Evolutionary conservation across 2,113 vertebrate species (phyloP).

Genomic region (Irena cyanogastra): DNA sequence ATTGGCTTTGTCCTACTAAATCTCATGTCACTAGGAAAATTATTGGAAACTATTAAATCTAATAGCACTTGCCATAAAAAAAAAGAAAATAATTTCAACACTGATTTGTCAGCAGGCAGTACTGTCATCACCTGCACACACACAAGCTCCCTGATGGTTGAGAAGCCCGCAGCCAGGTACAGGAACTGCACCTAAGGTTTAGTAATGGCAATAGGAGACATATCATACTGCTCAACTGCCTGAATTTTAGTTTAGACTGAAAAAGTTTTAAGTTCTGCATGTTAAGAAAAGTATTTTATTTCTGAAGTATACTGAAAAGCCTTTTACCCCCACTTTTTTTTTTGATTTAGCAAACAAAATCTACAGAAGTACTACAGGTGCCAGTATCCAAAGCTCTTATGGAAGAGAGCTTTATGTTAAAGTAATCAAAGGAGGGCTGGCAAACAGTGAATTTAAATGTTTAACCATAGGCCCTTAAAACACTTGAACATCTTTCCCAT

Average conservation of each 20-base stretch:
- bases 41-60: background rate
- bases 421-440: background rate
- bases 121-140: background rate
- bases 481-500: background rate
- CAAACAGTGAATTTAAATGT: background rate
- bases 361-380: background rate
- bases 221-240: background rate
- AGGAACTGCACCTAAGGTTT: background rate
- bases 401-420: background rate
- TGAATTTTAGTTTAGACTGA: background rate
- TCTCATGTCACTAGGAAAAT: background rate
- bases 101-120: background rate
- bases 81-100: background rate
- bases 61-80: background rate
- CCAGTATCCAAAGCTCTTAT: background rate
- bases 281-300: background rate
- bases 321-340: accelerated
- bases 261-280: background rate
- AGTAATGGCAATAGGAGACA: background rate
- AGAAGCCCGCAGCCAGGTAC: background rate
- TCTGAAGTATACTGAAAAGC: background rate
- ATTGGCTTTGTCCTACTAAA: background rate
- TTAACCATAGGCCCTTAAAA: background rate
- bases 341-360: background rate
- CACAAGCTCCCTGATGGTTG: background rate